phyloP scores from a whole-genome alignment of 2,113 vertebrate genomes.

The Ascaphus truei region DNA sequence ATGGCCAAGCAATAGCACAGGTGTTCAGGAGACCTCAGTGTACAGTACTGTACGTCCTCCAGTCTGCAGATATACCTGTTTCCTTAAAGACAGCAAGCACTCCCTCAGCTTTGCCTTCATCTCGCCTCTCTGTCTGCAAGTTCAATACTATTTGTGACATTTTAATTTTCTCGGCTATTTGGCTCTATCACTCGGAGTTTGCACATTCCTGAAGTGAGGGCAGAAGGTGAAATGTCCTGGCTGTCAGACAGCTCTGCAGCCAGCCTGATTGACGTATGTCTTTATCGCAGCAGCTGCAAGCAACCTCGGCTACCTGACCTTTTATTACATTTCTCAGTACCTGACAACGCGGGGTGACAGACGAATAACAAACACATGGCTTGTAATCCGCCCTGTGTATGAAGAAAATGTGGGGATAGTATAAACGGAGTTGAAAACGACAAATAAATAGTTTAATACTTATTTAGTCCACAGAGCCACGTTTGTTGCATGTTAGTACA shows the following conservation, averaged over 20 bases:
- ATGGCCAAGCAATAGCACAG: too few species aligned
- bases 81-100: background rate
- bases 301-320: background rate
- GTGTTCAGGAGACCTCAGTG: too few species aligned
- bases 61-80: background rate
- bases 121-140: constrained; percentile 27
- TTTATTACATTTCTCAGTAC: background rate
- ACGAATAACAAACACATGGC: constrained; percentile 22
- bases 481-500: background rate
- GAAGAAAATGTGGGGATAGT: too few species aligned
- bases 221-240: constrained; percentile 27
- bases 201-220: background rate
- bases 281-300: constrained; percentile 16
- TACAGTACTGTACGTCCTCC: too few species aligned
- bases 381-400: constrained; percentile 12
- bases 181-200: background rate
- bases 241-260: constrained; percentile 12
- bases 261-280: constrained; percentile 39
- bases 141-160: constrained; percentile 23
- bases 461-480: background rate
- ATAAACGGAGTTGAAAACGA: background rate
- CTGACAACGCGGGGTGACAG: constrained; percentile 20
- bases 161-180: constrained; percentile 29
- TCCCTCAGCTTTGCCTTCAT: background rate
- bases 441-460: background rate